These are phyloP conservation scores for Elanoides forficatus DNA, from an alignment of 2,113 vertebrate species.

Conservation along the genomic window DNA sequence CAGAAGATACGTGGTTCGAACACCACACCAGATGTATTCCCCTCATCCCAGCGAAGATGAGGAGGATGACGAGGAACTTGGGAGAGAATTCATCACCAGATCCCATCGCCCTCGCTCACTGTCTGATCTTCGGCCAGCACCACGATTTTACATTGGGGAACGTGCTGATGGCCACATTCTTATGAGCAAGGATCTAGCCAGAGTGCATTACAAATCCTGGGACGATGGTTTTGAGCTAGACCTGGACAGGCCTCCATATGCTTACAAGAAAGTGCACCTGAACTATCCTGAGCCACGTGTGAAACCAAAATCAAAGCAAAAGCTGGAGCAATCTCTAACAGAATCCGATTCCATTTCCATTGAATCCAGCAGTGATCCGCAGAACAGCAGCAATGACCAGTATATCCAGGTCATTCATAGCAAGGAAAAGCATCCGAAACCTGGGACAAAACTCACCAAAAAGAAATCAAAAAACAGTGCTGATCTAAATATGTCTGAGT, in stretches of 20 bases:
- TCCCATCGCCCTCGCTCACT: constrained; percentile 73
- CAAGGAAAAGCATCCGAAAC: constrained; percentile 77
- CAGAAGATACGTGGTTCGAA: constrained; percentile 67
- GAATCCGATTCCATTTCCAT: constrained; percentile 88
- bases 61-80: constrained; percentile 70
- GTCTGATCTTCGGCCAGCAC: constrained; percentile 76
- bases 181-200: constrained; percentile 44
- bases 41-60: constrained; percentile 82
- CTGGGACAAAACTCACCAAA: constrained; percentile 64
- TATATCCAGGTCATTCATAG: constrained; percentile 86
- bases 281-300: constrained; percentile 62
- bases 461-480: constrained; percentile 73
- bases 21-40: constrained; percentile 62
- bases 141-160: constrained; percentile 81
- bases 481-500: constrained; percentile 63
- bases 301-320: constrained; percentile 77
- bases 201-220: constrained; percentile 61
- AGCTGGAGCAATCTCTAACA: constrained; percentile 75
- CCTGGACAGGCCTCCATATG: constrained; percentile 32
- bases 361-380: constrained; percentile 90
- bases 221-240: constrained; percentile 61
- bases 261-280: constrained; percentile 62
- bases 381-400: constrained; percentile 86
- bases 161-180: constrained; percentile 55
- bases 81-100: constrained; percentile 50